Evolutionary conservation across 2,888 invertebrate species (phyloP).

Genomic region (Tetragonisca angustula): DNA sequence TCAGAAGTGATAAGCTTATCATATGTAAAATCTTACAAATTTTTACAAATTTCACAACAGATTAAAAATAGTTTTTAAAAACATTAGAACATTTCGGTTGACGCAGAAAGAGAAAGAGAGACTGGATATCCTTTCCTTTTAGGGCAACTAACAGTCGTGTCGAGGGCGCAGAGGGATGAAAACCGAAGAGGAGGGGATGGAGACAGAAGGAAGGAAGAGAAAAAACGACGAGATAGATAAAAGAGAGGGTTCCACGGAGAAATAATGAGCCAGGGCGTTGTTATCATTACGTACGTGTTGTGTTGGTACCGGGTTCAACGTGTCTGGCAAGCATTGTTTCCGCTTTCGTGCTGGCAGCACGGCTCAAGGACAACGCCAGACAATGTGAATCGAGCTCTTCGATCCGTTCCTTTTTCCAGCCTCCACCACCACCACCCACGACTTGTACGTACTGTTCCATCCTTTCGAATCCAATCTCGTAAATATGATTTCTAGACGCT

Average conservation of each 20-base stretch:
- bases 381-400: constrained; percentile 46
- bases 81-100: background rate
- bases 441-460: no score
- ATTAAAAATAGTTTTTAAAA: background rate
- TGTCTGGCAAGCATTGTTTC: constrained; percentile 55
- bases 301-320: constrained; percentile 53
- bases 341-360: constrained; percentile 15
- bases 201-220: background rate
- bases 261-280: constrained; percentile 55
- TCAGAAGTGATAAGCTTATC: no score
- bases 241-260: background rate
- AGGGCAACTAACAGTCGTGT: background rate
- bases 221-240: background rate
- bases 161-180: background rate
- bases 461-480: no score
- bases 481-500: no score
- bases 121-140: background rate
- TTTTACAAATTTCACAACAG: no score
- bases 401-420: constrained; percentile 23
- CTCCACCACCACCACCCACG: no score
- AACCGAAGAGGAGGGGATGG: background rate
- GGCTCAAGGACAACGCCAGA: constrained; percentile 50
- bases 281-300: constrained; percentile 47
- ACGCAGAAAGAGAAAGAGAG: background rate
- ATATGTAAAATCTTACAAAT: no score